Conservation (phyloP, 2,113 vertebrate genomes). For the Chrysemys picta region DNA sequence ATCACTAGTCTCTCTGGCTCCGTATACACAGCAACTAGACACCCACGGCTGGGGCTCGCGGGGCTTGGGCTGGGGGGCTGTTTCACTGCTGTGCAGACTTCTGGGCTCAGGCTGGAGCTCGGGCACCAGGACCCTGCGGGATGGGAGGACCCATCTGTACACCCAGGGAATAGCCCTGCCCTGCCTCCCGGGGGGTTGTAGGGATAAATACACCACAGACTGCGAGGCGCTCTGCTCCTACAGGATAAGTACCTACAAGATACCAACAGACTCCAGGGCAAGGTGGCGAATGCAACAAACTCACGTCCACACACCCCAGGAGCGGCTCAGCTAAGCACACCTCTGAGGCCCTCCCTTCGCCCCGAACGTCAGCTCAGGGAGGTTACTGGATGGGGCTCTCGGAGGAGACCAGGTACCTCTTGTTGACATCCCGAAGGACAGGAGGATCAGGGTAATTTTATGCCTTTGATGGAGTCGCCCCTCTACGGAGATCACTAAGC, state of each 20-base stretch:
- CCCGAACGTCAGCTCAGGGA: not conserved
- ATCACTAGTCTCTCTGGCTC: accelerated
- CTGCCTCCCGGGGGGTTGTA: not conserved
- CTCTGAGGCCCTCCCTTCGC: not conserved
- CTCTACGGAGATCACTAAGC: no score
- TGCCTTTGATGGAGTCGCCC: no score
- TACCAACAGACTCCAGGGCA: not conserved
- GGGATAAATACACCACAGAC: not conserved
- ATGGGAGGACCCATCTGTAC: accelerated
- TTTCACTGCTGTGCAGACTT: no score
- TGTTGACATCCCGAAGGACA: no score
- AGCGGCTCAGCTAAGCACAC: not conserved
- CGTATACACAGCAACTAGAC: no score
- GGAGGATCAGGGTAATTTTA: no score
- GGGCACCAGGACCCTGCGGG: no score
- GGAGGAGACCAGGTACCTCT: no score
- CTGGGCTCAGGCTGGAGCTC: no score
- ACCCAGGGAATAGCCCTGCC: accelerated
- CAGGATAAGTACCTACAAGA: no score
- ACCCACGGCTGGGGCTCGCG: not conserved
- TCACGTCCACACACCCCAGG: not conserved
- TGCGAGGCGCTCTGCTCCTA: not conserved
- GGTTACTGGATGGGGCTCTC: no score
- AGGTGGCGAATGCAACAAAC: not conserved
- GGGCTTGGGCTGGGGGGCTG: no score